phyloP scores from a whole-genome alignment of 1,140 invertebrate species.

The Hetaerina americana region DNA sequence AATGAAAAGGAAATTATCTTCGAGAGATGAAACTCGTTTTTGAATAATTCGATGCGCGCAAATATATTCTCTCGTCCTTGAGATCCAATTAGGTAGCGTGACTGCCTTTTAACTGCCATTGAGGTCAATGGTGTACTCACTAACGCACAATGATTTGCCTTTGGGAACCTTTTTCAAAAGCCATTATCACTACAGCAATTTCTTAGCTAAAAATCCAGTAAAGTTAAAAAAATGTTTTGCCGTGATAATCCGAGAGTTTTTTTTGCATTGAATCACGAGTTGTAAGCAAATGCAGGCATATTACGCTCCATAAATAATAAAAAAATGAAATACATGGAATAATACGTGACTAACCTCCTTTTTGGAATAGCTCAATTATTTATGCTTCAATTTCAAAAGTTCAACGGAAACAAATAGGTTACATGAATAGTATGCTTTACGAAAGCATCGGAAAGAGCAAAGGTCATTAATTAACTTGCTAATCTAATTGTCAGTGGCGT shows the following conservation, averaged over 20 bases:
- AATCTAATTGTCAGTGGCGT: no score
- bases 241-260: no score
- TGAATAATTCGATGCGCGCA: background rate
- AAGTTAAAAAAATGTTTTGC: background rate
- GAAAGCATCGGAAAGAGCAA: no score
- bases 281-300: no score
- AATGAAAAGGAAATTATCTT: no score
- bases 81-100: background rate
- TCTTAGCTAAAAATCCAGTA: no score
- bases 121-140: background rate
- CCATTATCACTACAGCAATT: background rate
- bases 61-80: background rate
- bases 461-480: no score
- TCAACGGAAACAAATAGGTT: no score
- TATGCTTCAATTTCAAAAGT: no score
- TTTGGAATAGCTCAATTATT: background rate
- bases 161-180: background rate
- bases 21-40: background rate
- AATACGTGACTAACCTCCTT: background rate
- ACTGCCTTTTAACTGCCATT: background rate
- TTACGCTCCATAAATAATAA: background rate
- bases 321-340: background rate
- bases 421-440: no score
- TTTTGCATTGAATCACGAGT: no score
- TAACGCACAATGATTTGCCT: background rate